phyloP scores from a whole-genome alignment of 2,113 vertebrate species.

The Cichladusa arquata region DNA sequence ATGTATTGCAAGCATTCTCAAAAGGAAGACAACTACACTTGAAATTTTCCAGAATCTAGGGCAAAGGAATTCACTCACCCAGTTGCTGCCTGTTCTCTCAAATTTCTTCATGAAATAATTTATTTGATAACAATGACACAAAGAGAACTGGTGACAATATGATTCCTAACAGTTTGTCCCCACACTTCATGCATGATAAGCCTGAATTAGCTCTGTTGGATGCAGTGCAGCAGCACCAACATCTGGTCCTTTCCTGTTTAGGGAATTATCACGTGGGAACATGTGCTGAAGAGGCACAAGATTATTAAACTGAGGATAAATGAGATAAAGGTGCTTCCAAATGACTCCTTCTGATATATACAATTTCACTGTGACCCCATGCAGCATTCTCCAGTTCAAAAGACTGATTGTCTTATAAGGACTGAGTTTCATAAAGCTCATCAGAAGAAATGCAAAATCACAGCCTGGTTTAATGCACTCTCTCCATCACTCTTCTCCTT shows the following conservation, averaged over 20 bases:
- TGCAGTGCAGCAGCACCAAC: background rate
- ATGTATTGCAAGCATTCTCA: accelerated
- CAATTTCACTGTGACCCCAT: background rate
- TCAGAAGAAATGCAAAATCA: background rate
- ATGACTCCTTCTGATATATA: background rate
- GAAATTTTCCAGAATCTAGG: background rate
- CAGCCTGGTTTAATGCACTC: background rate
- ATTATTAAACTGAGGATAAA: background rate
- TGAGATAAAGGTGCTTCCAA: background rate
- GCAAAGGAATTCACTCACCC: background rate
- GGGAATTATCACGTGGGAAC: background rate
- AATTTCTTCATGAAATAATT: background rate
- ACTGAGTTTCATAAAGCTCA: background rate
- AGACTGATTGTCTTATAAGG: background rate
- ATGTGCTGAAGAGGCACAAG: background rate
- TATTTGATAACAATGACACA: background rate
- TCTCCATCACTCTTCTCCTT: background rate
- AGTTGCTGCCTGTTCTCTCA: background rate
- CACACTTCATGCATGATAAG: background rate
- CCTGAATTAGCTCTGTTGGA: background rate
- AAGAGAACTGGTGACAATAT: background rate
- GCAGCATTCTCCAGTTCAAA: background rate
- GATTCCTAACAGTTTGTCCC: background rate
- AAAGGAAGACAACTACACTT: background rate
- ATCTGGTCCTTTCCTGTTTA: background rate